Evolutionary conservation across 1,140 invertebrate genomes (phyloP).

Genomic region (Drosophila mauritiana): DNA sequence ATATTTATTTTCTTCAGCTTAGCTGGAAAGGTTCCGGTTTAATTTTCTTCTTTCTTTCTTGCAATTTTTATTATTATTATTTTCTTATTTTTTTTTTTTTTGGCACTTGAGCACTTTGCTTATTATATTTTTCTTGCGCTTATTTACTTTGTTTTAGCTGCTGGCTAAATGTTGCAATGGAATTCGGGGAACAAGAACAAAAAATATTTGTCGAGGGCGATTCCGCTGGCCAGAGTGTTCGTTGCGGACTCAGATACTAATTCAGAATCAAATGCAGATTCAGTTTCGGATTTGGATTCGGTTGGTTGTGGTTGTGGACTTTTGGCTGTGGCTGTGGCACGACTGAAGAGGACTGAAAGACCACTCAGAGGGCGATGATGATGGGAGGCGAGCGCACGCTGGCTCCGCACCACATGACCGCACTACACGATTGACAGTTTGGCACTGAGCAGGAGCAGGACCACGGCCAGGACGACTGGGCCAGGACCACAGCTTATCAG

Average conservation of each 20-base stretch:
- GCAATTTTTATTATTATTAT: background rate
- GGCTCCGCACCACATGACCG: constrained; percentile 76
- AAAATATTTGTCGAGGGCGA: background rate
- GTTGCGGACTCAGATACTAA: background rate
- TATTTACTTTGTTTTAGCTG: background rate
- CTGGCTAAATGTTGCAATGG: constrained; percentile 28
- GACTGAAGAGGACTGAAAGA: constrained; percentile 45
- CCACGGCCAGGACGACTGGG: constrained; percentile 9
- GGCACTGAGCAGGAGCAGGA: constrained; percentile 59
- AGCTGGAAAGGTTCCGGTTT: constrained; percentile 34
- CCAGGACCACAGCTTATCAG: constrained; percentile 35
- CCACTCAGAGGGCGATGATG: constrained; percentile 64
- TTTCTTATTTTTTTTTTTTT: background rate
- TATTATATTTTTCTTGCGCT: background rate
- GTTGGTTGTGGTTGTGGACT: constrained; percentile 4
- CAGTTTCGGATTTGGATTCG: background rate
- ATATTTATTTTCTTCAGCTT: constrained; percentile 34
- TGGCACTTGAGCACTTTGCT: constrained; percentile 36
- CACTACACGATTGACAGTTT: constrained; percentile 82
- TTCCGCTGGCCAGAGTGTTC: background rate
- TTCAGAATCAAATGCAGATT: too few relatives aligned
- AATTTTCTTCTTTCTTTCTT: background rate
- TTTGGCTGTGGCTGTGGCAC: constrained; percentile 22
- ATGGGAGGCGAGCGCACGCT: constrained; percentile 59
- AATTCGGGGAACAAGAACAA: constrained; percentile 21